These are phyloP conservation scores for Leptosomus discolor DNA, from an alignment of 2,113 vertebrate species.

Conservation along the genomic window DNA sequence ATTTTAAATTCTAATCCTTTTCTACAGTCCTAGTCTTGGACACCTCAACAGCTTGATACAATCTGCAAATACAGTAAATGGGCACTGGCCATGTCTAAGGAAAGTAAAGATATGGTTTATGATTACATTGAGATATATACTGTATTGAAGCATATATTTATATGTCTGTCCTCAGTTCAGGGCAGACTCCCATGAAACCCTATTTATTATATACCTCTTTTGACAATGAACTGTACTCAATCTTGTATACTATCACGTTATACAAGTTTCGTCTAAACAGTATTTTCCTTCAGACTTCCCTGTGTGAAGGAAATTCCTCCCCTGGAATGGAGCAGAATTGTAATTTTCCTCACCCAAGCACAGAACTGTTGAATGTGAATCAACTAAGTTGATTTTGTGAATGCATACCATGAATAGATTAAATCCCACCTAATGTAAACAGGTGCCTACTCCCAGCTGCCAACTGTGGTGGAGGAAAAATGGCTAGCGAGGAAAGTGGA, in stretches of 20 bases:
- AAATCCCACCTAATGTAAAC: neutral
- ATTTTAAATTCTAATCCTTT: neutral
- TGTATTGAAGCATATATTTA: neutral
- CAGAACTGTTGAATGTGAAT: neutral
- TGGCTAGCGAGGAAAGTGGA: neutral
- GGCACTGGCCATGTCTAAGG: neutral
- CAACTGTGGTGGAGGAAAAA: neutral
- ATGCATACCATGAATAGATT: neutral
- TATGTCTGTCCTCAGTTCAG: neutral
- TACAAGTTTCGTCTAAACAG: neutral
- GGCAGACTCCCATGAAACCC: neutral
- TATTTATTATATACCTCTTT: neutral
- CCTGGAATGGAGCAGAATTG: neutral
- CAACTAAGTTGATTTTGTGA: neutral
- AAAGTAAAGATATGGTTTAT: neutral
- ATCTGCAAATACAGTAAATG: neutral
- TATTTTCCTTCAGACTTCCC: neutral
- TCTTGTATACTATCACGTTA: neutral
- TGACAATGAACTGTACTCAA: neutral
- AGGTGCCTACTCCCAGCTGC: neutral
- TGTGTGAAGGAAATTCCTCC: neutral
- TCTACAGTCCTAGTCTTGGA: neutral
- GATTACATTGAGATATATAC: neutral
- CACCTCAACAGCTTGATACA: neutral
- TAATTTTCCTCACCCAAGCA: neutral